phyloP scores from a whole-genome alignment of 2,113 vertebrate species.

The Chrysochloris asiatica region DNA sequence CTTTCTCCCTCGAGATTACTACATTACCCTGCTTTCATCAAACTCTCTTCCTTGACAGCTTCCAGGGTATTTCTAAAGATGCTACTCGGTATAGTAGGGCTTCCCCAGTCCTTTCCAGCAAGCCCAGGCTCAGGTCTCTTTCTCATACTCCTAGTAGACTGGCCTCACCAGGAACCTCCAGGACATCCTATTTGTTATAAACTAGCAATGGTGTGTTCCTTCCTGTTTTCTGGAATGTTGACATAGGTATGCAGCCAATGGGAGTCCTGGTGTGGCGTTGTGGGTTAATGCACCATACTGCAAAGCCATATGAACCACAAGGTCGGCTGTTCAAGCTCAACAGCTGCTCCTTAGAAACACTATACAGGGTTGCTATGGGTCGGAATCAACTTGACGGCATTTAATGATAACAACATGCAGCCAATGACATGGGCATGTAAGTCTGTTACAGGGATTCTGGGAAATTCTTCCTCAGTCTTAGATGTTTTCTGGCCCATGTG shows the following conservation, averaged over 20 bases:
- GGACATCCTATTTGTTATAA: rapidly evolving
- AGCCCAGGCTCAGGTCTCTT: rapidly evolving
- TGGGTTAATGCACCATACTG: no score
- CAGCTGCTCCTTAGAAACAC: no score
- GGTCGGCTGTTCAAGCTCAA: no score
- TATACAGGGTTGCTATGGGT: no score
- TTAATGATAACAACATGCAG: no score
- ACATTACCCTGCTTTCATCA: background rate
- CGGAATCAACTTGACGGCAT: no score
- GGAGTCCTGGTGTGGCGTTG: no score
- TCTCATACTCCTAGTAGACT: background rate
- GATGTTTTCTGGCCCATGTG: rapidly evolving
- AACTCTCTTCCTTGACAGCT: background rate
- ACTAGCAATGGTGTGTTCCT: background rate
- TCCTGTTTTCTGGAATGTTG: background rate
- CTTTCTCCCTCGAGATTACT: background rate
- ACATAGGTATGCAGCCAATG: background rate
- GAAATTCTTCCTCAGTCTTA: rapidly evolving
- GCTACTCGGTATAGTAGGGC: background rate
- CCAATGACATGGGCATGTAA: rapidly evolving
- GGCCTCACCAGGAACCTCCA: background rate
- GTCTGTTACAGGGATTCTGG: background rate
- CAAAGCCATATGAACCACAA: no score
- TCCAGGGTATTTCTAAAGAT: background rate
- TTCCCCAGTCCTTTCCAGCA: background rate